A percentile compares a stretch with the other conserved stretches of the same genome.
Conservation (phyloP, 2,113 vertebrate species). For the Artemisiospiza belli region DNA sequence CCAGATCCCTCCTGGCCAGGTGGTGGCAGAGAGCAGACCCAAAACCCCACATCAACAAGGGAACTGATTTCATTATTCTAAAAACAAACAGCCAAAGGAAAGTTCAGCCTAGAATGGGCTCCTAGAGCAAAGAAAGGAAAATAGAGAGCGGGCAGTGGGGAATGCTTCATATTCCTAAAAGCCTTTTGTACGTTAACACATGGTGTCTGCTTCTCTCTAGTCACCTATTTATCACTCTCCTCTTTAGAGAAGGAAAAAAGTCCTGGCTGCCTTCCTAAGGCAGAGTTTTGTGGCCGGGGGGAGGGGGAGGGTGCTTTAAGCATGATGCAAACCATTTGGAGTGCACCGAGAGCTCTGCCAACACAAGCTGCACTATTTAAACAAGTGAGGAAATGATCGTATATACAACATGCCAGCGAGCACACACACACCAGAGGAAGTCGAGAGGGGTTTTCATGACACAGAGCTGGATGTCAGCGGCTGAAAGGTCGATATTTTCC, state of each 20-base stretch:
- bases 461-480: constrained; percentile 88
- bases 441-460: constrained; percentile 84
- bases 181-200: constrained; percentile 81
- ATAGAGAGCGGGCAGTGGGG: constrained; percentile 76
- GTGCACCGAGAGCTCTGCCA: constrained; percentile 90
- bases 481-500: constrained; percentile 98
- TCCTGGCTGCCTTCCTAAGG: constrained; percentile 81
- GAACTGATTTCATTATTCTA: constrained; percentile 76
- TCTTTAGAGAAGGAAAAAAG: constrained; percentile 80
- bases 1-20: constrained; percentile 58
- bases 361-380: constrained; percentile 99
- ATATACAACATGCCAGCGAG: constrained; percentile 97
- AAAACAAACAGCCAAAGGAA: constrained; percentile 76
- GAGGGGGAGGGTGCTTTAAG: constrained; percentile 88
- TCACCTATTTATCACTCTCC: constrained; percentile 84
- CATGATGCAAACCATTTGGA: constrained; percentile 99
- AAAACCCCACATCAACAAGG: constrained; percentile 68
- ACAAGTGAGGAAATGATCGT: constrained; percentile 99
- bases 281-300: constrained; percentile 78
- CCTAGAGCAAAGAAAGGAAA: constrained; percentile 75
- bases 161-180: constrained; percentile 81
- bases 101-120: constrained; percentile 72
- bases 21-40: constrained; percentile 63
- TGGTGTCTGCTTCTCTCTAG: constrained; percentile 83
- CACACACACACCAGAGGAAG: constrained; percentile 86